A percentile compares a stretch with the other conserved stretches of the same genome.
phyloP scores from a whole-genome alignment of 2,113 vertebrate genomes.

The Onychorhynchus coronatus region DNA sequence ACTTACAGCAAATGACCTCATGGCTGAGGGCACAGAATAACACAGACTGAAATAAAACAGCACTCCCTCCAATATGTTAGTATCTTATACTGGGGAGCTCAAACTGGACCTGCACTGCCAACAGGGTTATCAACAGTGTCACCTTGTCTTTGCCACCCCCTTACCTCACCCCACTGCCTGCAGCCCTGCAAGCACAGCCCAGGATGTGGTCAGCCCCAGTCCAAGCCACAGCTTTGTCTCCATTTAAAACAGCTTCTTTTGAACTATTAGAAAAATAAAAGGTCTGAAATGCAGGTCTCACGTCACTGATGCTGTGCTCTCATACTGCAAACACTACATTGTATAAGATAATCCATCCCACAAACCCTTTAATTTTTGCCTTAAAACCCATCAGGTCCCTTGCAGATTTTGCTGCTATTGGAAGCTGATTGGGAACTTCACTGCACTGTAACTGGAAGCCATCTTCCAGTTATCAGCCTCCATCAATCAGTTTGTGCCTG shows the following conservation, averaged over 20 bases:
- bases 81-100: neutral
- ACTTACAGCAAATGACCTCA: neutral
- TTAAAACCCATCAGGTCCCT: neutral
- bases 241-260: neutral
- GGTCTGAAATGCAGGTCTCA: neutral
- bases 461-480: neutral
- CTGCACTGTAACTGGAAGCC: neutral
- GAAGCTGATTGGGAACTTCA: neutral
- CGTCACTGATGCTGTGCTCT: neutral
- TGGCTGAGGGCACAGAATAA: neutral
- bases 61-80: neutral
- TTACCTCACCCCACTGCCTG: neutral
- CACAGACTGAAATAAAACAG: neutral
- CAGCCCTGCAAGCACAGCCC: neutral
- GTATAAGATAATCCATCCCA: neutral
- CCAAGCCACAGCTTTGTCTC: neutral
- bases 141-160: fast-evolving
- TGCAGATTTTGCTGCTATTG: neutral
- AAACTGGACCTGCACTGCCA: neutral
- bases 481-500: neutral
- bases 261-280: neutral
- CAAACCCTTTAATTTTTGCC: neutral
- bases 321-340: neutral
- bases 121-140: neutral
- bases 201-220: neutral